These are phyloP conservation scores for Brachypterus glaber DNA, from an alignment of 2,888 invertebrate species.

Conservation along the genomic window DNA sequence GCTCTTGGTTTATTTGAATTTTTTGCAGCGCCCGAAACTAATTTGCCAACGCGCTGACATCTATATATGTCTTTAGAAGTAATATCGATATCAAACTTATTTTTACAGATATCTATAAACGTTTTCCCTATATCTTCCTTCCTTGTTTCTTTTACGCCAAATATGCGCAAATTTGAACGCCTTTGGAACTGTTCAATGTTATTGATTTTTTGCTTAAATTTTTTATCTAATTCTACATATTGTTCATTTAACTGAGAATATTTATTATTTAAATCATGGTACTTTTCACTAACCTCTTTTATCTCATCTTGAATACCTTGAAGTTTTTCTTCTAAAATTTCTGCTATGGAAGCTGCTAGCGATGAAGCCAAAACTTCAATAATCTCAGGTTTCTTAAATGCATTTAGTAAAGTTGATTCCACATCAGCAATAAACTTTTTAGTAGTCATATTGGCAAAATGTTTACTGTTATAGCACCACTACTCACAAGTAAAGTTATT, in stretches of 20 bases:
- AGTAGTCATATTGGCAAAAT: neutral
- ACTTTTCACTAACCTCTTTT: neutral
- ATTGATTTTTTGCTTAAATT: neutral
- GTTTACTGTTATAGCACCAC: neutral
- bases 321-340: neutral
- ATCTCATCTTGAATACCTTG: neutral
- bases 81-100: neutral
- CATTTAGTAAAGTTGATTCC: neutral
- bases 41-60: neutral
- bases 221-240: constrained; percentile 4
- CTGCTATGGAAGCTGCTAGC: neutral
- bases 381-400: neutral
- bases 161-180: neutral
- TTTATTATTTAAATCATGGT: neutral
- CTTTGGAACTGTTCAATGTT: constrained; percentile 2
- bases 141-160: neutral
- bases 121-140: neutral
- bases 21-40: neutral
- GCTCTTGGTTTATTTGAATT: neutral
- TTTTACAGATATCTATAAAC: neutral
- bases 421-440: neutral
- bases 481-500: neutral
- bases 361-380: neutral
- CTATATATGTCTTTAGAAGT: neutral
- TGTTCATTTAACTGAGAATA: constrained; percentile 1